Base-by-base conservation (phyloP, 2,113 vertebrate genomes). In the Charadrius vociferus region DNA sequence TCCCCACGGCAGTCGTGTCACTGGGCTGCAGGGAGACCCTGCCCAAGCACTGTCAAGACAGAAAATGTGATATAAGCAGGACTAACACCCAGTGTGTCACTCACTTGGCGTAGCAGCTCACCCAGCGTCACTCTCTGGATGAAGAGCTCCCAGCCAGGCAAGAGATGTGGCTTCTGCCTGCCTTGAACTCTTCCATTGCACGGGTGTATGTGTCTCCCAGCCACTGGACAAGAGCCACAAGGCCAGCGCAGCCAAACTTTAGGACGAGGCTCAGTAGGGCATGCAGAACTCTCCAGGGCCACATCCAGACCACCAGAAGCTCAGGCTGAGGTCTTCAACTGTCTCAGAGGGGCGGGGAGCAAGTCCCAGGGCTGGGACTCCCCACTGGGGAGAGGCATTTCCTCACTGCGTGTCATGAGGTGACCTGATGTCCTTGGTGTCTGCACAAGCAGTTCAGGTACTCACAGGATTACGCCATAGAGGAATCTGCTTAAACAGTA, bases 221-320 rank as follows among this genome's bases (percentile, higher is more conserved):
- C 3, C 4, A 1, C 30, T 20, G 7, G 30, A 36, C 1, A 1
- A 74, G 4, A 30, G 7, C 34, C 34, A 7, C 0, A 1, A 58
- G 39, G 23, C 15, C 65, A 91, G 56, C 20, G 32, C 5, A 1
- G 13, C 14, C 43, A 72, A 86, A 68, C 21, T 6, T 55, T 27
- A 83, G 21, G 45, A 71, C 0, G 0, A 75, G 36, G 30, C n/a
- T 85, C 61, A 17, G 19, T 7, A 56, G 52, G n/a, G 4, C 26
- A 30, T 4, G 1, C 19, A 50, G 65, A 67, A 27, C 5, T 70
- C 34, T 43, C 14, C 1, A 1, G 1, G 16, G 32, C 39, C 5
- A 5, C 21, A 49, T n/a, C 49, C 47, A 88, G 59, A 34, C 10
- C 21, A 30, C 29, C 32, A 14, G 21, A 29, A 53, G 22, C 36